phyloP scores from a whole-genome alignment of 2,888 invertebrate species.

The Thera obeliscata region DNA sequence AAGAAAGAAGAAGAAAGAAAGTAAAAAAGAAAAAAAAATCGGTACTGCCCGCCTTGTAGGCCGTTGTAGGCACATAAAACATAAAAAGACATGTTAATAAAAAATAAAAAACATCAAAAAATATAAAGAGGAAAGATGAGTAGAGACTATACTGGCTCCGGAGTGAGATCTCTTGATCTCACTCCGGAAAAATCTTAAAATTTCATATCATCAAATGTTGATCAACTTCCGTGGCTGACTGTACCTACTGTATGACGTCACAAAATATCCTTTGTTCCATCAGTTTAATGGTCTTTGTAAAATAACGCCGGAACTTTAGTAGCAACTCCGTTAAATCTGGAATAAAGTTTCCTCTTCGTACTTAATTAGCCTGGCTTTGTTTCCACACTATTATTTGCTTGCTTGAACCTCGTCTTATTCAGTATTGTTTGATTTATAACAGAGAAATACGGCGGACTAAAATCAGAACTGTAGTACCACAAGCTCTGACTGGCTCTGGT shows the following conservation, averaged over 20 bases:
- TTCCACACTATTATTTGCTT: constrained; percentile 13
- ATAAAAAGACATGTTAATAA: no score
- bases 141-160: no score
- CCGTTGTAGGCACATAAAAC: no score
- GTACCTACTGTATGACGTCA: not conserved
- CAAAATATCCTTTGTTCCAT: constrained; percentile 28
- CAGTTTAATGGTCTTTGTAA: constrained; percentile 48
- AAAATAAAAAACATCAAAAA: no score
- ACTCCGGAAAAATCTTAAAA: no score
- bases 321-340: constrained; percentile 48
- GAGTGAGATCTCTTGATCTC: no score
- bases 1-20: no score
- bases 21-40: no score
- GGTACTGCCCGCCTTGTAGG: no score
- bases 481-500: no score
- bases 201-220: not conserved
- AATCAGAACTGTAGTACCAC: not conserved
- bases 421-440: constrained; percentile 4
- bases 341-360: constrained; percentile 43
- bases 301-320: constrained; percentile 48
- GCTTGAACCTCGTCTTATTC: constrained; percentile 2
- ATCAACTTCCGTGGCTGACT: not conserved
- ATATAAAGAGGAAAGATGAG: no score
- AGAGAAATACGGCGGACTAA: not conserved
- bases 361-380: constrained; percentile 44